Evolutionary conservation across 1,140 invertebrate species (phyloP).

Genomic region (Kradibia gibbosae): DNA sequence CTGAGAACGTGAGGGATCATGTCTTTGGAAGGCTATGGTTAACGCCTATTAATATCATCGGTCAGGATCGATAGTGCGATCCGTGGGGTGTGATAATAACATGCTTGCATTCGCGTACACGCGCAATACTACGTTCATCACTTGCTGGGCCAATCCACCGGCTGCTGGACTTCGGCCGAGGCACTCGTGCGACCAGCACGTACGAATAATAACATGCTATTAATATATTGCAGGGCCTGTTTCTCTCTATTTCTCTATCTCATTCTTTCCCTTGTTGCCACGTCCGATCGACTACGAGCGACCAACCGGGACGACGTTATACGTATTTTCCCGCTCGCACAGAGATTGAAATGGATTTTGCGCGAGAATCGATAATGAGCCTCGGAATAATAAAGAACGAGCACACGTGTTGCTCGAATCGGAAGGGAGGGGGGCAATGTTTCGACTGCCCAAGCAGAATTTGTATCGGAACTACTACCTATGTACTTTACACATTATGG

Average conservation of each 20-base stretch:
- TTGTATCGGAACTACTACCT: neutral
- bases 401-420: no score
- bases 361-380: conserved; percentile 21
- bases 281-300: neutral
- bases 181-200: conserved; percentile 51
- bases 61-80: conserved; percentile 67
- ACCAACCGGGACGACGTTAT: neutral
- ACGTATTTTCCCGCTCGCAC: neutral
- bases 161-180: conserved; percentile 48
- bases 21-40: conserved; percentile 65
- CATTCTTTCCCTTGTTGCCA: neutral
- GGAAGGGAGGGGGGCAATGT: no score
- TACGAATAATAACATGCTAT: conserved; percentile 63
- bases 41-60: conserved; percentile 71
- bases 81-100: conserved; percentile 69
- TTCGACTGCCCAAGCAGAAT: neutral
- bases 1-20: conserved; percentile 52
- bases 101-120: conserved; percentile 55
- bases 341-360: conserved; percentile 40
- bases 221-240: conserved; percentile 58
- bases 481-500: conserved; percentile 6
- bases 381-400: conserved; percentile 21
- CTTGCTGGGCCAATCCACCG: conserved; percentile 46
- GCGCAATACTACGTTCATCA: neutral
- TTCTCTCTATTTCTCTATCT: neutral